Evolutionary conservation across 2,888 invertebrate species (phyloP), one percentile per base, ranked within the genome.

Genomic region (Aporophyla nigra): DNA sequence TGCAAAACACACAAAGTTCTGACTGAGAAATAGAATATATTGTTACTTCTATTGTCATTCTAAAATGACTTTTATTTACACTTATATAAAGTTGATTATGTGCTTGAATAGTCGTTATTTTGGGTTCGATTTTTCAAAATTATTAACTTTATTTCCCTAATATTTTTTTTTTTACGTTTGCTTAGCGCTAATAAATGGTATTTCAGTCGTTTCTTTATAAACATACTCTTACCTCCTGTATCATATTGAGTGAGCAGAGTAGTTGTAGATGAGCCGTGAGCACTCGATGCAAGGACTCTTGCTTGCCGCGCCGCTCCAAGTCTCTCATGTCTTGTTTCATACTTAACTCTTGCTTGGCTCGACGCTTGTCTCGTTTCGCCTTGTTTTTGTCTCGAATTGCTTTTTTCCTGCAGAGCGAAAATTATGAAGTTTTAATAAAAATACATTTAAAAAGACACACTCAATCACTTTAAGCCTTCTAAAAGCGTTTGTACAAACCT

Each of bases 231-330:
- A 96, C 97, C 94, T 97, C 96, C 46, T 93, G 88, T 40, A 94
- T 89, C 95, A 95, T 95, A 46, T 97, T 97, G 70, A 97, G 96
- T 3, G 97, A 96, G 71, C 97, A 97, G 85, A 98, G 98, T 59
- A 98, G 97, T 91, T 98, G 97, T 14, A 98, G 90, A 89, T 98
- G 98, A 0, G 98, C 97, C 0, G 96, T 94, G 14, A 98, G 94
- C 84, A 97, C 97, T 76, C 97, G 94, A 68, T 97, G 95, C 46
- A 98, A 91, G 12, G 97, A 94, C 77, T 97, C 97, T 88, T 97
- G 97, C 87, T 95, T 96, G 66, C 97, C 96, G 40, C 91, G 92
- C 71, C 90, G 91, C 87, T 96, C 96, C 62, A 97, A 73, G 24
- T 94, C 94, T 9, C 85, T 92, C 71, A 94, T 90, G 71, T 94